Evolutionary conservation across 2,113 vertebrate genomes (phyloP), one percentile per base, ranked within the genome.

Genomic region (Neogobius melanostomus): DNA sequence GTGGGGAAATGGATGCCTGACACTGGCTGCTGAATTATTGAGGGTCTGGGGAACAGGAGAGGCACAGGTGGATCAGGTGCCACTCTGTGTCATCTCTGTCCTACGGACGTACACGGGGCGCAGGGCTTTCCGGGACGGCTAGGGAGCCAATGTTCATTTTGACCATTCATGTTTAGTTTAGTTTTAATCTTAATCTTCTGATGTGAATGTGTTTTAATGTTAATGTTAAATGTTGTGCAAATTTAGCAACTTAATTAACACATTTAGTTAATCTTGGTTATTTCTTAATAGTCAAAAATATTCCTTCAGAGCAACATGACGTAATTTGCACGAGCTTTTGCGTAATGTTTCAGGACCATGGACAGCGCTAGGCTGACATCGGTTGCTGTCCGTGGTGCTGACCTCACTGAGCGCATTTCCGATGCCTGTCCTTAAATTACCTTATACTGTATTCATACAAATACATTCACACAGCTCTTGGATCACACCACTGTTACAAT

Each of bases 1-100:
- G 62, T 90, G 89, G 90, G 93, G 96, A 97, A 98, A 98, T 94
- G 95, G 96, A 98, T 94, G 96, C 97, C 94, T 93, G 92, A 93
- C 88, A 68, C 93, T 93, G 87, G 88, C 88, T 89, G 89, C 92
- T 99, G 78, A 96, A 99, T 98, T 95, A 99, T 99, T 97, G 90
- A 99, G 86, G 57, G 92, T 93, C 94, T 93, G 93, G 93, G 95
- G 95, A 97, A 98, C 84, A 84, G 77, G 94, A 98, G 95, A 93
- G 79, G 90, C 74, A 90, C 82, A 85, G 89, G 87, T 85, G 84
- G 88, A 96, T 96, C 96, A 91, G 92, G 94, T 95, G 92, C 93
- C 95, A 92, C 88, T 79, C 83, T 80, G 46, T 87, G 91, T 92
- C 94, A 91, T 85, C 60, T 70, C 61, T 36, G 81, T 36, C 74